Evolutionary conservation across 2,797 vertebrate species (phyloP), one percentile per base, ranked within the genome.

Genomic region (Labroides dimidiatus): DNA sequence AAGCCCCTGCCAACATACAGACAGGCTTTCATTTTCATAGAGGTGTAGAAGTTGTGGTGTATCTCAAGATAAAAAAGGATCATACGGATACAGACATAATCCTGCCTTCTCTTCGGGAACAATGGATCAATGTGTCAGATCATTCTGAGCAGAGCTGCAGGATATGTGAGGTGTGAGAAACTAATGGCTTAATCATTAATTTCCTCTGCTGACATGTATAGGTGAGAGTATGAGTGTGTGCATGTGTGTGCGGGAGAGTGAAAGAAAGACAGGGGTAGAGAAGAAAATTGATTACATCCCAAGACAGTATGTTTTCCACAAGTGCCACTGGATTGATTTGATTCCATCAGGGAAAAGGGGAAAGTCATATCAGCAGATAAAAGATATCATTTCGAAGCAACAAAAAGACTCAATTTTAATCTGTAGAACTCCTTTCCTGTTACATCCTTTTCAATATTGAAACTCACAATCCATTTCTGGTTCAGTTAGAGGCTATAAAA

Each of bases 21-120:
- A 75, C 51, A 52, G 58, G 21, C 33, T 66, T 78, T 75, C 1
- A 71, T 78, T 77, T 80, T 51, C 48, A 20, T 60, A n/a, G 50
- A 41, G 27, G 41, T 75, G 50, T 47, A 68, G 47, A 58, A 36
- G 36, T 2, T 0, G n/a, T 37, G 56, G 30, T 63, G 56, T 20
- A 23, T 48, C 33, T 49, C 21, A 27, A 75, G 57, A 71, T 67
- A 65, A 69, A 66, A 21, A 27, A 42, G 10, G 50, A 80, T 80
- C 48, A 48, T 16, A 53, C 15, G 19, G 50, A 57, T 41, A n/a
- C n/a, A 73, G 54, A 16, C 3, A 0, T 58, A 76, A 83, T 72
- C 73, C 59, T 43, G 36, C 6, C 23, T 55, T 48, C 49, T 60
- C 36, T 69, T 43, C 55, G 45, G 58, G 60, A 60, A 44, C 36